Evolutionary conservation across 2,797 vertebrate species (phyloP).

Genomic region (Adelosebastes latens): DNA sequence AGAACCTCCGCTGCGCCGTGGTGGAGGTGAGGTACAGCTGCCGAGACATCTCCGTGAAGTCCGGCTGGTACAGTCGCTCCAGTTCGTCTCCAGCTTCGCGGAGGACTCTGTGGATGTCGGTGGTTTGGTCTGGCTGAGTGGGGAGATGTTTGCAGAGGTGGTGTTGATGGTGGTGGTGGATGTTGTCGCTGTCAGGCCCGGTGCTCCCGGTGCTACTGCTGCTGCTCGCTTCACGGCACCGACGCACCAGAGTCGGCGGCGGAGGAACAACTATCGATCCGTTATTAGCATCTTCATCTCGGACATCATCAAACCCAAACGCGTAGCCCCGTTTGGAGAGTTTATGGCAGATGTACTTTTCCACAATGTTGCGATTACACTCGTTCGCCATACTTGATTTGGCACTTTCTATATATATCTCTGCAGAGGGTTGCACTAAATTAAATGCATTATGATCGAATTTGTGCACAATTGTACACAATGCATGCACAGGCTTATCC

Average conservation of each 20-base stretch:
- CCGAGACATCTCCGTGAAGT: constrained; percentile 95
- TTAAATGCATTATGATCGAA: constrained; percentile 54
- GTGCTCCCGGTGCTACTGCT: background rate
- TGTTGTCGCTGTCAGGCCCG: constrained; percentile 60
- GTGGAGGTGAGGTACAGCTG: constrained; percentile 92
- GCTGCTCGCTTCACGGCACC: constrained; percentile 57
- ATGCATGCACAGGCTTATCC: constrained; percentile 23
- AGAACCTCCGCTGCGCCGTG: constrained; percentile 90
- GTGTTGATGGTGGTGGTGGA: constrained; percentile 28
- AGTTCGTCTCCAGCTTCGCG: constrained; percentile 95
- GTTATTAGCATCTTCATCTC: constrained; percentile 73
- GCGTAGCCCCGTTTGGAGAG: constrained; percentile 92
- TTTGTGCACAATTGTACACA: constrained; percentile 13
- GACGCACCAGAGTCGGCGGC: constrained; percentile 70
- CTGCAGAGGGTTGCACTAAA: constrained; percentile 47
- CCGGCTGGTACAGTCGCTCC: constrained; percentile 91
- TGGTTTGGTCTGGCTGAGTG: constrained; percentile 62
- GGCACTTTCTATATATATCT: constrained; percentile 47
- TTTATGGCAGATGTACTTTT: constrained; percentile 96
- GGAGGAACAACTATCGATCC: constrained; percentile 68
- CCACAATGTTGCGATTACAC: constrained; percentile 91
- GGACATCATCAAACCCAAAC: constrained; percentile 82
- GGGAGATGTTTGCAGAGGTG: constrained; percentile 46
- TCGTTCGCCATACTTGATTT: constrained; percentile 81
- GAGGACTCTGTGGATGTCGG: constrained; percentile 88